Conservation (phyloP, 2,888 invertebrate species). For the Drosophila robusta region DNA sequence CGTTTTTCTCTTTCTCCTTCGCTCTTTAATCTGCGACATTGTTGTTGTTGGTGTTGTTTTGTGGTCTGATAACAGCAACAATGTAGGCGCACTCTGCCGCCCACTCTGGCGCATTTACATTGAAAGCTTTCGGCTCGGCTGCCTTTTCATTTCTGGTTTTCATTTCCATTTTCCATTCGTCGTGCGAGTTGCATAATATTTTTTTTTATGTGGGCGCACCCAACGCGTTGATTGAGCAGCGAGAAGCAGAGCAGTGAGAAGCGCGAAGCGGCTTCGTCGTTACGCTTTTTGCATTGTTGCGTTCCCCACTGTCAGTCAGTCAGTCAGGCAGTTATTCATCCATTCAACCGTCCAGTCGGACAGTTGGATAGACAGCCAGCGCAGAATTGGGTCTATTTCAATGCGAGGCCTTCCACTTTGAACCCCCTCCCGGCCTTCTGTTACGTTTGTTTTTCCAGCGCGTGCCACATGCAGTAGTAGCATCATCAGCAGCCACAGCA, state of each 20-base stretch:
- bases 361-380: conserved; percentile 20
- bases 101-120: conserved; percentile 21
- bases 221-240: conserved; percentile 61
- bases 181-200: conserved; percentile 69
- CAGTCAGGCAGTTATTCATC: conserved; percentile 27
- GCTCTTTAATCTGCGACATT: conserved; percentile 58
- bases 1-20: conserved; percentile 6
- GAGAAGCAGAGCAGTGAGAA: conserved; percentile 22
- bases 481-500: conserved; percentile 21
- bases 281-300: conserved; percentile 78
- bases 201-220: conserved; percentile 54
- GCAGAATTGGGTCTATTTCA: conserved; percentile 43
- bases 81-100: conserved; percentile 21
- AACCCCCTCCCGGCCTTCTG: background rate
- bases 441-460: conserved; percentile 26
- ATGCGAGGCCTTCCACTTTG: conserved; percentile 22
- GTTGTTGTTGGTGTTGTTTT: conserved; percentile 36
- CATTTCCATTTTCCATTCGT: conserved; percentile 70
- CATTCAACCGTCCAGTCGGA: conserved; percentile 44
- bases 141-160: conserved; percentile 78
- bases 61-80: conserved; percentile 57
- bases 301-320: conserved; percentile 55
- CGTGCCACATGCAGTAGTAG: conserved; percentile 51
- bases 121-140: conserved; percentile 74
- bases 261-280: conserved; percentile 45